These are phyloP conservation scores for Dermatemys mawii DNA, from an alignment of 2,113 vertebrate species.

Conservation along the genomic window DNA sequence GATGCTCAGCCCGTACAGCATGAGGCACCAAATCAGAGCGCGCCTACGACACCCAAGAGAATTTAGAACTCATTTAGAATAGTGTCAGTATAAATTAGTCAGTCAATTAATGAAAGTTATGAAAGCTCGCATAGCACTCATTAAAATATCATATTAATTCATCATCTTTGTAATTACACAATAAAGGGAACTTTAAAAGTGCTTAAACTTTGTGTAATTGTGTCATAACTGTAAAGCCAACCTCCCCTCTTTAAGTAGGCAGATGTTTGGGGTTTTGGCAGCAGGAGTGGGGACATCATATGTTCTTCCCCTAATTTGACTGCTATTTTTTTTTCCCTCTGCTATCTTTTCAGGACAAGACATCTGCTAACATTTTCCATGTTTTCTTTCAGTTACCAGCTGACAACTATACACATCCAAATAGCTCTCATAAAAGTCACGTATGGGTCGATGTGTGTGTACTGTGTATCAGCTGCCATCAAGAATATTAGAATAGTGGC, in stretches of 20 bases:
- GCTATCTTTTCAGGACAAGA: not conserved
- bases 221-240: not conserved
- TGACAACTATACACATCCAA: not conserved
- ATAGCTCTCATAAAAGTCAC: not conserved
- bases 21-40: not conserved
- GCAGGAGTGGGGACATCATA: not conserved
- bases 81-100: not conserved
- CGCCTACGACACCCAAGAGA: not conserved
- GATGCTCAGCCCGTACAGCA: not conserved
- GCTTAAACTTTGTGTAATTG: not conserved
- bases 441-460: fast-evolving
- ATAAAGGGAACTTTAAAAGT: not conserved
- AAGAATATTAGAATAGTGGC: not conserved
- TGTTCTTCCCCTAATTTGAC: not conserved
- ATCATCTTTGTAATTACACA: not conserved
- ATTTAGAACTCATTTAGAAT: not conserved
- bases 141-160: not conserved
- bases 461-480: not conserved
- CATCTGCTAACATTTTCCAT: not conserved
- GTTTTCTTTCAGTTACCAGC: not conserved
- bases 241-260: not conserved
- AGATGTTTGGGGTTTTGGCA: not conserved
- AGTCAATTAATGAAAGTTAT: not conserved
- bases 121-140: not conserved
- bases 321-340: not conserved